These are phyloP conservation scores for Rhincodon typus DNA, from an alignment of 2,797 vertebrate species.

Conservation along the genomic window DNA sequence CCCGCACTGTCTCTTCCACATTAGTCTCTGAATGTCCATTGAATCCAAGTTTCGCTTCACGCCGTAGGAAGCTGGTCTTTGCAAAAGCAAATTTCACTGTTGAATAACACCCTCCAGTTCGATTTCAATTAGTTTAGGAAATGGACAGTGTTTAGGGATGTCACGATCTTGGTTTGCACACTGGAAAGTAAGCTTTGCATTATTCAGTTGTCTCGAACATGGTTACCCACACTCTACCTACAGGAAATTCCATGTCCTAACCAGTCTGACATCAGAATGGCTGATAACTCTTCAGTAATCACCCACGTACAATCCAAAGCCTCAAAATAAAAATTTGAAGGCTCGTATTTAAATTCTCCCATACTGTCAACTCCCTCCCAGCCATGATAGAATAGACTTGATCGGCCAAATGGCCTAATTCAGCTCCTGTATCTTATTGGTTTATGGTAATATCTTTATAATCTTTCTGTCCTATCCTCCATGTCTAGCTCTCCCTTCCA, in stretches of 20 bases:
- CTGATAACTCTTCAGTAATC: background rate
- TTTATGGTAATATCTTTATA: no score
- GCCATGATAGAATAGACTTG: no score
- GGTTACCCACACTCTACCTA: background rate
- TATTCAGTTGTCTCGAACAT: background rate
- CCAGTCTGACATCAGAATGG: background rate
- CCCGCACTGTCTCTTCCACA: background rate
- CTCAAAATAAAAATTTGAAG: background rate
- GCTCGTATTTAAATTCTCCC: background rate
- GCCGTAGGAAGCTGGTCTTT: background rate
- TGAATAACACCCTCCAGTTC: background rate
- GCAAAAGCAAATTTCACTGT: background rate
- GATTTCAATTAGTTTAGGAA: background rate
- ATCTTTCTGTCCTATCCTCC: background rate
- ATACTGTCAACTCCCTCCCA: background rate
- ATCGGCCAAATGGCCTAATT: no score
- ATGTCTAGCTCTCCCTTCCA: background rate
- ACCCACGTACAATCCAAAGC: background rate
- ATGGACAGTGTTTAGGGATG: background rate
- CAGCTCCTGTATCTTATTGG: no score
- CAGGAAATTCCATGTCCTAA: background rate
- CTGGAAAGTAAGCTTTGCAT: background rate
- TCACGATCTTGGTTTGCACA: background rate
- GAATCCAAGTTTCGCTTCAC: background rate
- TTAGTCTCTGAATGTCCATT: background rate